A percentile compares a stretch with the other conserved stretches of the same genome.
These are phyloP conservation scores for Galbula dea DNA, from an alignment of 2,113 vertebrate species.

Conservation along the genomic window DNA sequence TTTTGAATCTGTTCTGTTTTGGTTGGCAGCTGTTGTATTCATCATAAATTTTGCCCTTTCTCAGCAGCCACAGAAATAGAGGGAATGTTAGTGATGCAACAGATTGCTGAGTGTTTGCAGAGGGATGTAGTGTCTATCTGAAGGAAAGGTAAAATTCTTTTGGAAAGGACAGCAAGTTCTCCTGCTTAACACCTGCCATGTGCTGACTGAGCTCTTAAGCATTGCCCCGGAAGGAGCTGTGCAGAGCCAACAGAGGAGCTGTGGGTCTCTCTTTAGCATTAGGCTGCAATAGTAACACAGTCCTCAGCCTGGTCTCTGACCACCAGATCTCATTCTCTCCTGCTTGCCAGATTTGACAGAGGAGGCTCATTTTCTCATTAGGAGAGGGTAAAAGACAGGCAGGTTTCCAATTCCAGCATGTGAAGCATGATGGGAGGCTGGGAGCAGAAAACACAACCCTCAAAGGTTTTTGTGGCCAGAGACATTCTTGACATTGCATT, in stretches of 20 bases:
- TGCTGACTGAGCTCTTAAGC: neutral
- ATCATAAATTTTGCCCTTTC: neutral
- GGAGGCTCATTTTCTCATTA: neutral
- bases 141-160: neutral
- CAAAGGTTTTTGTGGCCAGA: neutral
- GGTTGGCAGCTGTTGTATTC: neutral
- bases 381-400: neutral
- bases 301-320: neutral
- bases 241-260: neutral
- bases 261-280: neutral
- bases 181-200: neutral
- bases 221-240: neutral
- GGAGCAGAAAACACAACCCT: neutral
- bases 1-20: neutral
- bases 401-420: neutral
- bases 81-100: neutral
- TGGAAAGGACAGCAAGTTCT: neutral
- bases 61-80: neutral
- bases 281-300: neutral
- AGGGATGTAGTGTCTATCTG: neutral
- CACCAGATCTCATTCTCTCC: neutral
- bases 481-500: neutral
- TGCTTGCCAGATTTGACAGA: neutral
- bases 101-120: neutral
- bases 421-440: neutral